Percentiles rank a stretch among this genome's conserved stretches.
These are phyloP conservation scores for Lottia gigantea DNA, from an alignment of 2,888 invertebrate species.

Conservation along the genomic window DNA sequence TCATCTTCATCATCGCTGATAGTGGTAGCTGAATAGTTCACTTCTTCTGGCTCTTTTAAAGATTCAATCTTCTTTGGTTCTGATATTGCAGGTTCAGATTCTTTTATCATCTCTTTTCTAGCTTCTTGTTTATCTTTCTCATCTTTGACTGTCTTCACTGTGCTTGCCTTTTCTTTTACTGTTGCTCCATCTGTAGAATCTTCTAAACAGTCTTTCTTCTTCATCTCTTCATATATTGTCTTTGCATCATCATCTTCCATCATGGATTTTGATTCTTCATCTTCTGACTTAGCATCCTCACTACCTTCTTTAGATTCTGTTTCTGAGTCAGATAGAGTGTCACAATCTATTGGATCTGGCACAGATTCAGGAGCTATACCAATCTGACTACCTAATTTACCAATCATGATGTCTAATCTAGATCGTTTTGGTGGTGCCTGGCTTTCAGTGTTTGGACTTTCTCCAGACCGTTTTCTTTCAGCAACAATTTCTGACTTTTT, in stretches of 20 bases:
- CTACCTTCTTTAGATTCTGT: slow-evolving; percentile 31
- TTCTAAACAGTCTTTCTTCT: not conserved
- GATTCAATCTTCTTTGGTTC: too few species aligned
- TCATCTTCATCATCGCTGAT: too few species aligned
- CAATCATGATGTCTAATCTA: slow-evolving; percentile 42
- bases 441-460: slow-evolving; percentile 26
- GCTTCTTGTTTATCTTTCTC: too few species aligned
- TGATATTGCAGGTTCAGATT: too few species aligned
- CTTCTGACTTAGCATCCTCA: slow-evolving; percentile 35
- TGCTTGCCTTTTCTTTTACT: too few species aligned
- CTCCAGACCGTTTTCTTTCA: slow-evolving; percentile 14
- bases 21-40: too few species aligned
- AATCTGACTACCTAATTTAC: slow-evolving; percentile 42
- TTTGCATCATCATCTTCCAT: slow-evolving; percentile 38
- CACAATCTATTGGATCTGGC: slow-evolving; percentile 25
- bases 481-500: not conserved
- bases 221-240: slow-evolving; percentile 18
- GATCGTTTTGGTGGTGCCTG: slow-evolving; percentile 45
- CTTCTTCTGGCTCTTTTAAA: too few species aligned
- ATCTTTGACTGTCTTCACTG: too few species aligned
- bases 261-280: slow-evolving; percentile 27
- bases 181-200: too few species aligned
- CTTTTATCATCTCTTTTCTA: too few species aligned
- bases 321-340: slow-evolving; percentile 41
- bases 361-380: slow-evolving; percentile 39